Evolutionary conservation across 2,797 vertebrate species (phyloP).

Genomic region (Megaceryle alcyon): DNA sequence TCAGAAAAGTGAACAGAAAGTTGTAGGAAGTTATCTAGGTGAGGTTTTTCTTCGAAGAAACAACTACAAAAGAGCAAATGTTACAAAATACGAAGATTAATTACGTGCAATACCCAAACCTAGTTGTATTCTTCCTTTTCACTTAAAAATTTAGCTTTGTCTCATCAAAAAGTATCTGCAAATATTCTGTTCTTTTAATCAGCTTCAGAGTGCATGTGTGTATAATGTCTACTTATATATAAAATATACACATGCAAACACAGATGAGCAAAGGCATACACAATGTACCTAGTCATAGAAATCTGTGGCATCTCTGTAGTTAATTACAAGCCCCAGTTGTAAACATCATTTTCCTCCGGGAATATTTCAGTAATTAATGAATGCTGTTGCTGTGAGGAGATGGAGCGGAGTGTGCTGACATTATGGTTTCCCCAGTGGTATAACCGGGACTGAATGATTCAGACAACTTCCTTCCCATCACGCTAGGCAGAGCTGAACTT

Average conservation of each 20-base stretch:
- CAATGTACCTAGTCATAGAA: neutral
- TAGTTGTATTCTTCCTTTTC: neutral
- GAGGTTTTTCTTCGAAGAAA: neutral
- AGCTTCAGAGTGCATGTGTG: neutral
- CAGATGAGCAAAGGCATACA: neutral
- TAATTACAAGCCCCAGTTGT: neutral
- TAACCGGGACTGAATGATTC: neutral
- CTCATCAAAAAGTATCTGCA: neutral
- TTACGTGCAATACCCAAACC: neutral
- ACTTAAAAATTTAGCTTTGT: neutral
- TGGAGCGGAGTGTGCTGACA: slow-evolving; percentile 27
- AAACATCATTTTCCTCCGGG: neutral
- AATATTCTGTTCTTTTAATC: neutral
- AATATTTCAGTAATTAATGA: slow-evolving; percentile 29
- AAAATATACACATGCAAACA: neutral
- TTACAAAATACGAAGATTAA: neutral
- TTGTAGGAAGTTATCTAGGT: neutral
- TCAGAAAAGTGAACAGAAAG: neutral
- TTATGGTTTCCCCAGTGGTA: slow-evolving; percentile 48
- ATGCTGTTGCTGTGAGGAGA: neutral
- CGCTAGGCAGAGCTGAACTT: neutral
- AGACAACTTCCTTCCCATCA: slow-evolving; percentile 30
- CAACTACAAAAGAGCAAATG: neutral
- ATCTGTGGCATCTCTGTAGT: neutral
- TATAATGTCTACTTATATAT: neutral